These are phyloP conservation scores for Calameuta filiformis DNA, from an alignment of 2,888 invertebrate genomes.

Conservation along the genomic window DNA sequence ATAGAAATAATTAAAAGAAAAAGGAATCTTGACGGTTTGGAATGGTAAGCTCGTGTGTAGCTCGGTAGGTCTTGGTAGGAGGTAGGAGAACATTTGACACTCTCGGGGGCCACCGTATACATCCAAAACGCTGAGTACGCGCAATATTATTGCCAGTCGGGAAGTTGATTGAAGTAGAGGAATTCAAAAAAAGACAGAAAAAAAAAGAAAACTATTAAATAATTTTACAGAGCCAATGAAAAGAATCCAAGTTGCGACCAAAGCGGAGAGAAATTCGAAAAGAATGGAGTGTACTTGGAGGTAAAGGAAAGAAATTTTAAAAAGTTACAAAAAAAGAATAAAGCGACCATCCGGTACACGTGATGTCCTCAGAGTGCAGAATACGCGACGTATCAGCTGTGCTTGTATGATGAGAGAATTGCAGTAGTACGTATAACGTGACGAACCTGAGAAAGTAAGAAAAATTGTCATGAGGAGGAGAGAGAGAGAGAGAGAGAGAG, in stretches of 20 bases:
- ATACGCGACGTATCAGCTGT: constrained; percentile 59
- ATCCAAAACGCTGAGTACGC: constrained; percentile 10
- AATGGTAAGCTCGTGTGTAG: constrained; percentile 67
- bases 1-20: constrained; percentile 40
- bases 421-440: neutral
- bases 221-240: constrained; percentile 21
- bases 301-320: constrained; percentile 1
- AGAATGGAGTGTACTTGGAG: constrained; percentile 8
- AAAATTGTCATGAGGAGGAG: neutral
- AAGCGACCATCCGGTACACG: constrained; percentile 25
- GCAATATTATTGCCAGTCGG: constrained; percentile 8
- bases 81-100: constrained; percentile 65
- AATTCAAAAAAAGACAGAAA: constrained; percentile 2
- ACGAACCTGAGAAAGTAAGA: neutral
- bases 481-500: no score
- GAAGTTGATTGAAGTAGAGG: neutral
- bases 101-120: constrained; percentile 50
- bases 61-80: constrained; percentile 65
- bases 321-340: constrained; percentile 19
- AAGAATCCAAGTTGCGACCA: constrained; percentile 13
- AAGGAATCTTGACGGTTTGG: constrained; percentile 63
- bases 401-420: constrained; percentile 42
- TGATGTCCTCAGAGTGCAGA: constrained; percentile 60
- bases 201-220: constrained; percentile 16
- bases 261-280: constrained; percentile 5